These are phyloP conservation scores for Trileptium ribeirensis DNA, from an alignment of 2,888 invertebrate genomes.

Conservation along the genomic window DNA sequence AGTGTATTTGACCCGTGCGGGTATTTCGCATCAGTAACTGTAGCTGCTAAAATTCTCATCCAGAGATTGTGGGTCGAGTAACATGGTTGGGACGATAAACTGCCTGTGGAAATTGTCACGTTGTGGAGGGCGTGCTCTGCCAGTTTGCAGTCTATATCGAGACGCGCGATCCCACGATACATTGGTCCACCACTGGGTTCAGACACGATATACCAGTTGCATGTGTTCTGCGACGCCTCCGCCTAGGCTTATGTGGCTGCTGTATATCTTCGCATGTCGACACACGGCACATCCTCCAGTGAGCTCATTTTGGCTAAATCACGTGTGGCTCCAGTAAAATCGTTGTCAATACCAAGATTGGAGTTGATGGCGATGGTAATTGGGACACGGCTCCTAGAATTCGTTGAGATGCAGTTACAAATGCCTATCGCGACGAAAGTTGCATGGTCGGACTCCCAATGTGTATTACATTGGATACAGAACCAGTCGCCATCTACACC, in stretches of 20 bases:
- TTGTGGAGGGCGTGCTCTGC: background rate
- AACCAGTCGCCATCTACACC: background rate
- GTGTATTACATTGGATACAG: slow-evolving; percentile 2
- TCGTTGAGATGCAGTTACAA: background rate
- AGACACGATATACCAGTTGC: background rate
- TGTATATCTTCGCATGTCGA: background rate
- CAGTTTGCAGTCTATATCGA: background rate
- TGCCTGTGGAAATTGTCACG: background rate
- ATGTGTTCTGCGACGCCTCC: background rate
- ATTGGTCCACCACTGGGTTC: background rate
- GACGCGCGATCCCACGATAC: background rate
- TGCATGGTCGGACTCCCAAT: slow-evolving; percentile 8
- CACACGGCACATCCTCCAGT: background rate
- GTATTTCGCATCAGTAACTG: background rate
- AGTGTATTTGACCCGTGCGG: background rate
- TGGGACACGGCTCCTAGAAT: background rate
- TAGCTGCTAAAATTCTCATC: background rate
- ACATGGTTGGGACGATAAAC: background rate
- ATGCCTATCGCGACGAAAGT: background rate
- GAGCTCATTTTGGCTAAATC: background rate
- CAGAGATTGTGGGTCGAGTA: background rate
- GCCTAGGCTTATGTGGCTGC: background rate
- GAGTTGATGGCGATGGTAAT: background rate
- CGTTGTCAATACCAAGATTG: background rate
- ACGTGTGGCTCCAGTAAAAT: background rate